Evolutionary conservation across 2,888 invertebrate species (phyloP).

Genomic region (Patella pellucida): DNA sequence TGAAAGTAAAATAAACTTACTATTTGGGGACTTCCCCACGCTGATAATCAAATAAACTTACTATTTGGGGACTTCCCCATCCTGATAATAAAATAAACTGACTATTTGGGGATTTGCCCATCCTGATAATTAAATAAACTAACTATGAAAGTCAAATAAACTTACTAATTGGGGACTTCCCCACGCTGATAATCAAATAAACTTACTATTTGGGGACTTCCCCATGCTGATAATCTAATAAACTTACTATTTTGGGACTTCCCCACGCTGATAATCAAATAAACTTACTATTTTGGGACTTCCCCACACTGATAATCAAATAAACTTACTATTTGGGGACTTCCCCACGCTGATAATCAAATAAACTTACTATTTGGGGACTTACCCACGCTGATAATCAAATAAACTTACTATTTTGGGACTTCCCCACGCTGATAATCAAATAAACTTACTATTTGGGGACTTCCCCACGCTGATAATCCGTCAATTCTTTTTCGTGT

Average conservation of each 20-base stretch:
- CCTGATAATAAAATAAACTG: constrained; percentile 36
- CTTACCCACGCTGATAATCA: too few relatives aligned
- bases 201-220: too few relatives aligned
- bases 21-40: too few relatives aligned
- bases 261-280: constrained; percentile 57
- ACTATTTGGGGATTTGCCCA: constrained; percentile 69
- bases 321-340: too few relatives aligned
- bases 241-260: constrained; percentile 68
- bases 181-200: too few relatives aligned
- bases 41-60: too few relatives aligned
- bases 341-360: too few relatives aligned
- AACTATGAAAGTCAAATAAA: constrained; percentile 15
- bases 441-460: constrained; percentile 67
- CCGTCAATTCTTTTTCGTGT: constrained; percentile 56
- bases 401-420: too few relatives aligned
- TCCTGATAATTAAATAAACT: constrained; percentile 46
- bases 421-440: too few relatives aligned
- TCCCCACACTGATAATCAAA: too few relatives aligned
- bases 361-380: background rate
- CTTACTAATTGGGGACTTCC: background rate
- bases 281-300: background rate
- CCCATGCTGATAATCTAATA: background rate
- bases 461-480: constrained; percentile 62
- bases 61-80: too few relatives aligned
- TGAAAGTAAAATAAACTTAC: too few relatives aligned